Base-by-base conservation (phyloP, 2,797 vertebrate genomes). In the Perdix hodgsoniae region DNA sequence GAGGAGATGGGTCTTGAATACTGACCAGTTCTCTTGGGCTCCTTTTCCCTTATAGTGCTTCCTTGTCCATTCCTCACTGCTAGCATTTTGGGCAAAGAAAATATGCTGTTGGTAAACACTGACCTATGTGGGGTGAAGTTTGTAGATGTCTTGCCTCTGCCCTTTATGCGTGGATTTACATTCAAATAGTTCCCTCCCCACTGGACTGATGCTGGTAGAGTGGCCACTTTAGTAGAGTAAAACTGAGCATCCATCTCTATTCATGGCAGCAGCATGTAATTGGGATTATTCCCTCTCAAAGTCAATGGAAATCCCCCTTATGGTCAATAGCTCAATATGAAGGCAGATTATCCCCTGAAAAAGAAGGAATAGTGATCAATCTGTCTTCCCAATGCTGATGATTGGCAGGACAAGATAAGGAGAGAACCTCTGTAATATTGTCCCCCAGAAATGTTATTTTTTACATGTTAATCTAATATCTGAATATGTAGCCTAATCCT, bases 291-390 rank as follows among this genome's bases (percentile, higher is more conserved):
- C 39, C n/a, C 26, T 91, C 71, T 91, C 61, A 50, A 59, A 92
- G 75, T 86, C 92, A 71, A 39, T 93, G 80, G 93, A 87, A 95
- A 96, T 90, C 64, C 70, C 74, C 79, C 52, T 94, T 94, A 70
- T 78, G 80, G 87, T 90, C 91, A 86, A 87, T 87, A 95, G 52
- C 47, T 86, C 61, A 59, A 82, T 59, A 84, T 67, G 78, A 91
- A 93, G 87, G 23, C 29, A 83, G 83, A 96, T 87, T 79, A 75
- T 45, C 26, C 22, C 69, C 67, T 71, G 22, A 27, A 49, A 52
- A 69, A 78, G 76, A 67, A 47, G 18, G 31, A 56, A 63, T 66
- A 85, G 60, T 66, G 88, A 96, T 96, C 86, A 74, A 85, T 89
- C 45, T 65, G 29, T 52, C 69, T 83, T 95, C 67, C 75, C 56